Base-by-base conservation (phyloP, 2,888 invertebrate genomes). In the Volucella zonaria region DNA sequence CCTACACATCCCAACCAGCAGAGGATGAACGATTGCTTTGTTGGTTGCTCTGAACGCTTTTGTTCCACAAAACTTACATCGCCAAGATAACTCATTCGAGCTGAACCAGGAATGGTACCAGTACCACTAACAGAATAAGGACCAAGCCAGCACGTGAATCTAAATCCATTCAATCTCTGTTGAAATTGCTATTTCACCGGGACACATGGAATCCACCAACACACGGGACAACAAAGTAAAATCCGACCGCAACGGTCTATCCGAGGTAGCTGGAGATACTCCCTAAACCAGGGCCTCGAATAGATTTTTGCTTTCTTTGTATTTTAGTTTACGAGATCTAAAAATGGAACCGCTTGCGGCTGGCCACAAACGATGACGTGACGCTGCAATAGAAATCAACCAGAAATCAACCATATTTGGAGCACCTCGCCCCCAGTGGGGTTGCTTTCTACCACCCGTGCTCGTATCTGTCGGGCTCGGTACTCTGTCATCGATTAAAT, bases 1-100 rank as follows among this genome's bases (percentile, higher is more conserved):
- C 82, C 76, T 58, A 75, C 82, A 52, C n/a, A 51, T 47, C 11
- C 66, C 58, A 70, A 43, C 64, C 31, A 31, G 31, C 31, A 31
- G 31, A 31, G 70, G 61, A 81, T 81, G 47, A 64, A 62, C 68
- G 67, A 75, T 68, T 62, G 62, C 61, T 61, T 74, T 18, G 47
- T 47, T 75, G 66, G 54, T 38, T 49, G 56, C 47, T 43, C 38
- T 38, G 45, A 2, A 3, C 47, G 47, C 64, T 47, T 80, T 66
- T 82, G 82, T 71, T 71, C 66, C 66, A 71, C 31, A 67, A 8
- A 43, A 47, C 23, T 45, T 40, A 49, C 70, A 66, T 8, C 43
- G 59, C 47, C 54, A 40, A 71, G 75, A 71, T 80, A 83, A 79
- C 70, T 79, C 80, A 80, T 70, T 83, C 54, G 73, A 54, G 52